Conservation (phyloP, 1,140 invertebrate species). For the Drosophila aff. region DNA sequence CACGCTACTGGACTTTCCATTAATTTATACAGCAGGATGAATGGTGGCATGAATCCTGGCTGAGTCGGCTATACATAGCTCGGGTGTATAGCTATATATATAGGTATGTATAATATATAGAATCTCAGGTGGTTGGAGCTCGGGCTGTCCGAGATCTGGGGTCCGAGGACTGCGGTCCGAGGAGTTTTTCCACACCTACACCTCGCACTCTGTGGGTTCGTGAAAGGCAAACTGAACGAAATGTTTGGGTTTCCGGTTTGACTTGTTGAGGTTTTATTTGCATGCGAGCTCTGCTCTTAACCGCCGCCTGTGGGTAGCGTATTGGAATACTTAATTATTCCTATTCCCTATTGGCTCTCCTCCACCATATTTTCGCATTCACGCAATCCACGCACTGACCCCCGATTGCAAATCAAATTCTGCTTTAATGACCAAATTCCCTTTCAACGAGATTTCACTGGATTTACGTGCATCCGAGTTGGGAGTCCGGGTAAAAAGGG, state of each 20-base stretch:
- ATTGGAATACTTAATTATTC: constrained; percentile 74
- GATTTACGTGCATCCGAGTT: constrained; percentile 50
- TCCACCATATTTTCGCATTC: constrained; percentile 58
- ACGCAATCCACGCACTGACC: constrained; percentile 60
- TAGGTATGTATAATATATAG: background rate
- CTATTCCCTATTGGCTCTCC: constrained; percentile 66
- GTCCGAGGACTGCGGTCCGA: constrained; percentile 3
- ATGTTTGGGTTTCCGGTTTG: constrained; percentile 70
- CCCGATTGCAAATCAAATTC: constrained; percentile 64
- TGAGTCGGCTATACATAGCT: constrained; percentile 15
- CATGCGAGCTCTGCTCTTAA: constrained; percentile 53
- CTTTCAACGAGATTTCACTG: constrained; percentile 66
- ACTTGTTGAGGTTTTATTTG: constrained; percentile 82
- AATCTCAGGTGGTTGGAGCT: constrained; percentile 46
- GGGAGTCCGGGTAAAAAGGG: background rate
- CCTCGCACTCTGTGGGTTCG: constrained; percentile 14
- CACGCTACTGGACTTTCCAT: constrained; percentile 78
- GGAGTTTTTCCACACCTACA: constrained; percentile 42
- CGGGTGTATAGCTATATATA: constrained; percentile 1
- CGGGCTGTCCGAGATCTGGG: constrained; percentile 15
- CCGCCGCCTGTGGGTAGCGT: constrained; percentile 26
- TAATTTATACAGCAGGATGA: constrained; percentile 67
- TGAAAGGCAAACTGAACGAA: constrained; percentile 55
- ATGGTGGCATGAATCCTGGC: constrained; percentile 44
- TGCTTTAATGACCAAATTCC: constrained; percentile 58